Evolutionary conservation across 2,888 invertebrate species (phyloP).

Genomic region (Agrotis segetum): DNA sequence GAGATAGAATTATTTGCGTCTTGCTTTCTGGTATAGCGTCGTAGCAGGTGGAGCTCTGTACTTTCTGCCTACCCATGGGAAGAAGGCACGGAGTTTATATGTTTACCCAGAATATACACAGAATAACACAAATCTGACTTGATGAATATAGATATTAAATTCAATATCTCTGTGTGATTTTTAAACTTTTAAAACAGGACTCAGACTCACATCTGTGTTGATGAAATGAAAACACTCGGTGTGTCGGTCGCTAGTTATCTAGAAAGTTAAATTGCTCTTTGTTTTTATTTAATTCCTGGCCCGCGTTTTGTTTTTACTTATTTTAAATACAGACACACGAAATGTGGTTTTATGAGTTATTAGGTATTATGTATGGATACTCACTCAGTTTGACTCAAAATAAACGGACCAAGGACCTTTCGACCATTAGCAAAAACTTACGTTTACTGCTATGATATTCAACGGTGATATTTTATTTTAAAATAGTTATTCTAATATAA

Average conservation of each 20-base stretch:
- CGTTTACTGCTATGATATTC: background rate
- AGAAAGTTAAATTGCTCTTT: background rate
- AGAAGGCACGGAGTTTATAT: too few species aligned
- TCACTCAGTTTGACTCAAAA: too few species aligned
- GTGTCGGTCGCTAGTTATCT: background rate
- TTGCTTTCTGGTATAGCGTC: too few species aligned
- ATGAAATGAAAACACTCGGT: conserved; percentile 44
- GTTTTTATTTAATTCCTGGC: conserved; percentile 31
- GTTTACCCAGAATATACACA: too few species aligned
- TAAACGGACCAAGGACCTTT: too few species aligned
- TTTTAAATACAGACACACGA: too few species aligned
- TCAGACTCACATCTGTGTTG: conserved; percentile 1
- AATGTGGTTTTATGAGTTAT: too few species aligned
- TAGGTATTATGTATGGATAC: too few species aligned
- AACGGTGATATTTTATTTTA: background rate
- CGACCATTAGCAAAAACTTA: too few species aligned
- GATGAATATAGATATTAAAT: background rate
- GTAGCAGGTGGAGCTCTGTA: too few species aligned
- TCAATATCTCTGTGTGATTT: background rate
- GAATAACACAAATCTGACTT: background rate
- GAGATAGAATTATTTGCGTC: too few species aligned
- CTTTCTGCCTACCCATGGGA: too few species aligned
- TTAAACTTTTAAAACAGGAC: background rate
- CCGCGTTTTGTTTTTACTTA: background rate
- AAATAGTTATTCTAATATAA: background rate